Evolutionary conservation across 2,797 vertebrate species (phyloP), one percentile per base, ranked within the genome.

Genomic region (Remorina albescens): DNA sequence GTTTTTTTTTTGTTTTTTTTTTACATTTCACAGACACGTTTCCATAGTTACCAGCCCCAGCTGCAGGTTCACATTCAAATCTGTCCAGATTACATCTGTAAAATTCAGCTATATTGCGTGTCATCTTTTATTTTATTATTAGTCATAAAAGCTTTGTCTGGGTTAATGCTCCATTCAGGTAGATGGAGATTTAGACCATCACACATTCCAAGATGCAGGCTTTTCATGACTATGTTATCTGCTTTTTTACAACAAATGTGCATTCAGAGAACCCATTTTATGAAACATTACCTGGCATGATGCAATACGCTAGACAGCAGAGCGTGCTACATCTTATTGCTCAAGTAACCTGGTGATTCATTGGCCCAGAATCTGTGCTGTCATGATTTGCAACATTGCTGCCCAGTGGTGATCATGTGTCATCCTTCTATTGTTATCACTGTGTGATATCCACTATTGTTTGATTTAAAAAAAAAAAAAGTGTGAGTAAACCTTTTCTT

Each of bases 301-400:
- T 15, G 15, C 28, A 0, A 1, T 53, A 58, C 2, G 23, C 15
- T 44, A 6, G 12, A n/a, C n/a, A 21, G n/a, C 39, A 32, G 3
- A 21, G 8, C 9, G 2, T 67, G 9, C 39, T 46, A 3, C 0
- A 6, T 26, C 36, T 60, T 39, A 26, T 56, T 60, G 71, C 56
- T 58, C 7, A 11, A 61, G 15, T 46, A 46, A 65, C 34, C 39
- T 51, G 25, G 19, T 63, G 30, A 76, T 32, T 82, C 51, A 59
- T 4, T 37, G 3, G 19, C n/a, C 7, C 34, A 64, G 44, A 41
- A 51, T 47, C 62, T 62, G 23, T 42, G 54, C 37, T 8, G 19
- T 0, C 18, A 49, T 72, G 42, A 60, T 49, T 46, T 41, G 21
- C 8, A 36, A 28, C 6, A 26, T 15, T 25, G 41, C 26, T 8